Conservation (phyloP, 2,113 vertebrate species). For the Platichthys flesus region DNA sequence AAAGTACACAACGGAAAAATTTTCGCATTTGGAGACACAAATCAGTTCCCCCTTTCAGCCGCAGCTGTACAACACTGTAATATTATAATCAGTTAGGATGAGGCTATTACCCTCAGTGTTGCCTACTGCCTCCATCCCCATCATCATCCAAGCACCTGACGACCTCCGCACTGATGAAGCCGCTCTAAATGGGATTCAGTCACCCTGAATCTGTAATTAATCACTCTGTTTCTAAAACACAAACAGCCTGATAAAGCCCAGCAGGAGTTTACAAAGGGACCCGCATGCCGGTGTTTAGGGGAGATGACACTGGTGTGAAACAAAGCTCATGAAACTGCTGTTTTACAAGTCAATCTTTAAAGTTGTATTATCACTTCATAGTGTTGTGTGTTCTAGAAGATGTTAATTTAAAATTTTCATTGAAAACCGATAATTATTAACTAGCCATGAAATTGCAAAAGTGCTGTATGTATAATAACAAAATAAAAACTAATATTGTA, state of each 20-base stretch:
- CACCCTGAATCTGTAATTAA: conserved; percentile 58
- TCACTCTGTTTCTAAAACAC: conserved; percentile 43
- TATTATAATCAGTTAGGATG: conserved; percentile 46
- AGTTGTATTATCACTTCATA: neutral
- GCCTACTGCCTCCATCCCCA: conserved; percentile 36
- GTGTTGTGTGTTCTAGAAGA: neutral
- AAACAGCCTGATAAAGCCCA: conserved; percentile 45
- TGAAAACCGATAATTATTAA: neutral
- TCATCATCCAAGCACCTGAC: conserved; percentile 54
- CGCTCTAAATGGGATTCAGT: conserved; percentile 55
- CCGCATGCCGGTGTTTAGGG: neutral
- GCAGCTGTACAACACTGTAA: conserved; percentile 22
- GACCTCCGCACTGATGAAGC: conserved; percentile 44
- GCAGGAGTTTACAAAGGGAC: conserved; percentile 23
- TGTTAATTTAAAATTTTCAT: neutral
- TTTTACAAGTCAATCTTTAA: neutral
- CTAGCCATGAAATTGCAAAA: neutral
- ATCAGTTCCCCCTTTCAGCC: conserved; percentile 35
- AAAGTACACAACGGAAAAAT: conserved; percentile 22
- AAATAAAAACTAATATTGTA: neutral
- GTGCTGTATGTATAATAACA: neutral
- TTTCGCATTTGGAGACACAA: conserved; percentile 4
- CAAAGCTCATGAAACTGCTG: neutral
- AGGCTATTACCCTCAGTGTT: conserved; percentile 39
- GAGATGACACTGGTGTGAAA: neutral